Percentiles rank a stretch among this genome's conserved stretches.
These are phyloP conservation scores for Alcis repandata DNA, from an alignment of 2,888 invertebrate species.

Conservation along the genomic window DNA sequence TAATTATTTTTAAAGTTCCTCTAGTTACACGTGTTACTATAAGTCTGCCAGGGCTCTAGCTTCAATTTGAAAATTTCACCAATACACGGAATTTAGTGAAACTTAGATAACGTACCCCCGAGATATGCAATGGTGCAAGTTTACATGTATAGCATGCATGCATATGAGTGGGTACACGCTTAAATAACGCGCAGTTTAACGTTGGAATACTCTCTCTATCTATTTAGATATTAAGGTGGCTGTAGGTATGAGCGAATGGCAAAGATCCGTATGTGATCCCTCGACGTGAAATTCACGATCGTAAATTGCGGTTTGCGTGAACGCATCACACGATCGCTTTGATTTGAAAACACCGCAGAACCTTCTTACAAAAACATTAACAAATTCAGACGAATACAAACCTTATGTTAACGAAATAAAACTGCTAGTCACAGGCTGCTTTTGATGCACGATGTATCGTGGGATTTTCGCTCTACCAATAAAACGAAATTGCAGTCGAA, in stretches of 20 bases:
- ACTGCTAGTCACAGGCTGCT: background rate
- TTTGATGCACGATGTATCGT: constrained; percentile 32
- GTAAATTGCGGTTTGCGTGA: constrained; percentile 74
- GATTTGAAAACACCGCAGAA: constrained; percentile 80
- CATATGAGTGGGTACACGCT: too few relatives aligned
- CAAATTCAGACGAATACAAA: constrained; percentile 2
- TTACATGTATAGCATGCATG: too few relatives aligned
- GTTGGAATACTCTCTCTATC: background rate
- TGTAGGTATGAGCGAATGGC: constrained; percentile 8
- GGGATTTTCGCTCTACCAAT: constrained; percentile 51
- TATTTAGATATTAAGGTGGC: background rate
- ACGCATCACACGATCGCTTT: constrained; percentile 64
- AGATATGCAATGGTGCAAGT: too few relatives aligned
- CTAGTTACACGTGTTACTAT: too few relatives aligned
- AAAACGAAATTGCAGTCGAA: constrained; percentile 37
- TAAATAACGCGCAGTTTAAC: too few relatives aligned
- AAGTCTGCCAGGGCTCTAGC: too few relatives aligned
- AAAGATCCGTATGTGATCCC: constrained; percentile 64
- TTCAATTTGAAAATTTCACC: too few relatives aligned
- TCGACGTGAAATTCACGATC: constrained; percentile 73
- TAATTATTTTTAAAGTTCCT: too few relatives aligned
- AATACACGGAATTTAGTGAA: too few relatives aligned
- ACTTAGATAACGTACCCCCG: too few relatives aligned
- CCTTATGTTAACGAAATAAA: constrained; percentile 11
- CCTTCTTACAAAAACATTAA: constrained; percentile 41